These are phyloP conservation scores for Bergia puertoricense DNA, from an alignment of 92 coral and sea anemone species.

Conservation along the genomic window DNA sequence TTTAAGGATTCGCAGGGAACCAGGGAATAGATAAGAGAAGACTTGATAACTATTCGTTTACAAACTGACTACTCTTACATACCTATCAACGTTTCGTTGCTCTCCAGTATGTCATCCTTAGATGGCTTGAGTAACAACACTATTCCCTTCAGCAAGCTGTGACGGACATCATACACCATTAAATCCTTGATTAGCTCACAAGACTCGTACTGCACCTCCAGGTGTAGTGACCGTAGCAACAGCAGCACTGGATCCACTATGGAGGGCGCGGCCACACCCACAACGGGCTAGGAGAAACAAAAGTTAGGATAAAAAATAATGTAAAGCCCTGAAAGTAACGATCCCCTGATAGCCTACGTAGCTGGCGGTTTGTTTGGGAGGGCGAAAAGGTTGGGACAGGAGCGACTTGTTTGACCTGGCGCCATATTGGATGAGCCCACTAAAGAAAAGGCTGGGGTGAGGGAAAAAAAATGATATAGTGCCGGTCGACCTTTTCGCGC, in stretches of 20 bases:
- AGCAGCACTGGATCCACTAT: constrained; percentile 91
- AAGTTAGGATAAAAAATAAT: no score
- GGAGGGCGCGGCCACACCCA: constrained; percentile 84
- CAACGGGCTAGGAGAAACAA: constrained; percentile 74
- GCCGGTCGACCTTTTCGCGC: no score
- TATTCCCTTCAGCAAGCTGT: constrained; percentile 79
- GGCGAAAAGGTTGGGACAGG: no score
- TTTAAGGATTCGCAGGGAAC: not conserved
- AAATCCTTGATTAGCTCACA: constrained; percentile 95
- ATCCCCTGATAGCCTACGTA: no score
- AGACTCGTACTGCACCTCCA: constrained; percentile 97
- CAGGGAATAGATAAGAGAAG: not conserved
- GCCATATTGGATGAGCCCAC: no score
- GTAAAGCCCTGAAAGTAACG: no score
- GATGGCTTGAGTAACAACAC: constrained; percentile 87
- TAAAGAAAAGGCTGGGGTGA: not conserved
- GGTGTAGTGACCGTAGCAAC: constrained; percentile 89
- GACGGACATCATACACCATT: constrained; percentile 82
- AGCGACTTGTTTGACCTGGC: no score
- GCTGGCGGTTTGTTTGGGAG: no score
- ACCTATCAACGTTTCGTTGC: constrained; percentile 72
- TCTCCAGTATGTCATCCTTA: constrained; percentile 90
- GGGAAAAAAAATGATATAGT: not conserved
- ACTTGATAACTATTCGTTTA: not conserved
- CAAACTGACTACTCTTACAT: not conserved